Percentiles rank a stretch among this genome's conserved stretches.
phyloP scores from a whole-genome alignment of 1,140 invertebrate genomes.

The Brachionus angularis region DNA sequence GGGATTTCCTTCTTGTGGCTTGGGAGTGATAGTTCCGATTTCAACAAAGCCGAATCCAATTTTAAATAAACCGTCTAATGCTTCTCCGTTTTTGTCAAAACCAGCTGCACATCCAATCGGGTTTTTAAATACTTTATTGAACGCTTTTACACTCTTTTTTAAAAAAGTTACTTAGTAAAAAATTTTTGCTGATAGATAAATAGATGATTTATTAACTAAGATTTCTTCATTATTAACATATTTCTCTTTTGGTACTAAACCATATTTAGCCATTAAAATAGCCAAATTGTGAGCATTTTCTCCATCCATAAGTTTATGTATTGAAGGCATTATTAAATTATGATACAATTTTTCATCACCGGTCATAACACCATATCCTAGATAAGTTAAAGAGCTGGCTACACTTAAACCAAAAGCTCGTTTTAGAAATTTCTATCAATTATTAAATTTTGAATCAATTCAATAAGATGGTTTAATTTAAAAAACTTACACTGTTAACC shows the following conservation, averaged over 20 bases:
- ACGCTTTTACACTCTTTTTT: constrained; percentile 42
- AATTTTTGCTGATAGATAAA: background rate
- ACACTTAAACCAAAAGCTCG: background rate
- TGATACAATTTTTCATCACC: constrained; percentile 73
- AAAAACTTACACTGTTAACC: too few relatives aligned
- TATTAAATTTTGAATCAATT: too few relatives aligned
- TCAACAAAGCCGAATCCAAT: constrained; percentile 93
- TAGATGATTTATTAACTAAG: constrained; percentile 54
- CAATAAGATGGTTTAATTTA: too few relatives aligned
- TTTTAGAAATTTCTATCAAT: too few relatives aligned
- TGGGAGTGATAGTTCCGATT: constrained; percentile 82
- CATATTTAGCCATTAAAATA: constrained; percentile 69
- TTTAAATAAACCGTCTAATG: constrained; percentile 71
- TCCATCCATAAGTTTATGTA: constrained; percentile 65
- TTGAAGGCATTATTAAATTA: constrained; percentile 67
- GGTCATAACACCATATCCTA: constrained; percentile 44
- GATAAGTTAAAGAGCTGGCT: background rate
- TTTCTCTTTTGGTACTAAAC: constrained; percentile 62
- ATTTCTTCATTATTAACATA: constrained; percentile 62
- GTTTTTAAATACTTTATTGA: constrained; percentile 68
- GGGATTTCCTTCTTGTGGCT: constrained; percentile 82
- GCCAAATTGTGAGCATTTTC: constrained; percentile 75
- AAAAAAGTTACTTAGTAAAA: background rate
- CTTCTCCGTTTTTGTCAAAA: constrained; percentile 94
- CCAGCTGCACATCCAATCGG: constrained; percentile 93